Base-by-base conservation (phyloP, 2,113 vertebrate genomes). In the Gnathonemus echidnorhynchus region DNA sequence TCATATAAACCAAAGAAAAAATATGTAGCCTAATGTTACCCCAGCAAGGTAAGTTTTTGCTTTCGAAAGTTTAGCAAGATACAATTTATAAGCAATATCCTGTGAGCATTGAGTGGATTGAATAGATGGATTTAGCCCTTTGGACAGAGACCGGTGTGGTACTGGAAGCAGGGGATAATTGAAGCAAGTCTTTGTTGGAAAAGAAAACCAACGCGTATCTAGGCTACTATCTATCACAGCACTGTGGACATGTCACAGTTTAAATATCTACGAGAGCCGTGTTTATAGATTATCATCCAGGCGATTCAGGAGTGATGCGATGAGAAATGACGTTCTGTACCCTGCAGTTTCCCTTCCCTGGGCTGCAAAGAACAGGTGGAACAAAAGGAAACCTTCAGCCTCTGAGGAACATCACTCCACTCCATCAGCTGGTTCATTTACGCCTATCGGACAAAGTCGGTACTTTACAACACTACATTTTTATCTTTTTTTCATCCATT, bases 221-320 rank as follows among this genome's bases (percentile, higher is more conserved):
- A 85, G 45, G 45, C 19, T 85, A 48, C 39, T 48, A 85, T 42
- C 83, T 48, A 46, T 85, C 83, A 21, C 83, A 85, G 83, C 45
- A n/a, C 42, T 46, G 19, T 85, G 83, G 83, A 85, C 83, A 85
- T 85, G 83, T 85, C 83, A 46, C 83, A 85, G 42, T 85, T 85
- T 85, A 45, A 85, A 46, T 48, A n/a, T 85, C 83, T 85, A 85
- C 21, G 42, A 46, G 83, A 85, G 45, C 39, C 83, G 45, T 48
- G 83, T 85, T 85, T 85, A 46, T 48, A 85, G 83, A 85, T 85
- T 85, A 45, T 11, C 83, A 46, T 48, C 24, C 83, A 48, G 9
- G 83, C 83, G 45, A 85, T 45, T 85, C 83, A 48, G 21, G 83
- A 85, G 24, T 46, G 9, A 85, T n/a, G 39, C 45, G 8, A 45